Evolutionary conservation across 2,113 vertebrate genomes (phyloP), one percentile per base, ranked within the genome.

Genomic region (Paralichthys olivaceus): DNA sequence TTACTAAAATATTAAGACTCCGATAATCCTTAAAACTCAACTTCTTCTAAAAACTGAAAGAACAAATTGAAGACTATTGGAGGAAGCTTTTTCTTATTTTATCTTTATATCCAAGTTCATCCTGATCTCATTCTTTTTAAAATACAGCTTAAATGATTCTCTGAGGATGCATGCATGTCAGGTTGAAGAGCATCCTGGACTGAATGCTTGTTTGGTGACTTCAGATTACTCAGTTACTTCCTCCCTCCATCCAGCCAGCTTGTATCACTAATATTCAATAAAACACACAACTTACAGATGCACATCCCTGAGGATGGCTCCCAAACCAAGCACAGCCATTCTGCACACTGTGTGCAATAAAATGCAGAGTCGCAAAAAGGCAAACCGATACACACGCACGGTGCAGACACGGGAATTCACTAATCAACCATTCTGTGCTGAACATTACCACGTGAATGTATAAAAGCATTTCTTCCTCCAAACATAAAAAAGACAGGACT

Each of bases 291-390:
- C 20, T 34, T 43, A 51, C 23, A 26, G 28, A 55, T 25, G 62
- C 43, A 77, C 56, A 0, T 64, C 60, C 3, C 28, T 26, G 54
- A 55, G 51, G 34, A 51, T 32, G 69, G 45, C 62, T 72, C 49
- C 72, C 0, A 69, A 77, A 84, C 69, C 66, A 75, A 61, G 74
- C 65, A 58, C 54, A 45, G 66, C 3, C 5, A 32, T 71, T 68
- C 28, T 70, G 68, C 14, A 17, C 29, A 43, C 11, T 28, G 5
- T 54, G 67, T 7, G 14, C 32, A 26, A 37, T 75, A 72, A 76
- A 54, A 47, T 1, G 49, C 58, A 56, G 76, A 74, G 32, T 77
- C 1, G 51, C 40, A 67, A 75, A 71, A 37, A 74, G 51, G 45
- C 8, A 4, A 49, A 49, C 5, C 9, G 55, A 71, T 69, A 49